phyloP scores from a whole-genome alignment of 2,888 invertebrate species.

The Euplagia quadripunctaria region DNA sequence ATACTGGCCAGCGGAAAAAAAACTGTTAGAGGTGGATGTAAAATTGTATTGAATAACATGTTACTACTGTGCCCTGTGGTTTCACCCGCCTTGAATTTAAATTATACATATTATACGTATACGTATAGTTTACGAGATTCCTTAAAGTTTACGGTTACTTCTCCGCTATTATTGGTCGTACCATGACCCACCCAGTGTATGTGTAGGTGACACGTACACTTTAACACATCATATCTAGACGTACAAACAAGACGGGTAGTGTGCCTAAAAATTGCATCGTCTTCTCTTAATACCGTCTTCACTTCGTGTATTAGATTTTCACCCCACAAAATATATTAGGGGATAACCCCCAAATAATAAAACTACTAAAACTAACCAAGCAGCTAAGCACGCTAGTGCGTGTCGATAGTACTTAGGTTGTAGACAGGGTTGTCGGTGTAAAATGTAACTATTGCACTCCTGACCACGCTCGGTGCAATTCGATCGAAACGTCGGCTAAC shows the following conservation, averaged over 20 bases:
- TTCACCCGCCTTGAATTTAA: background rate
- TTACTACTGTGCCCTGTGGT: background rate
- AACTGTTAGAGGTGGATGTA: background rate
- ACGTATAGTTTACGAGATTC: background rate
- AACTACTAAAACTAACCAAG: slow-evolving; percentile 33
- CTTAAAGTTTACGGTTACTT: background rate
- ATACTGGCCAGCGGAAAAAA: background rate
- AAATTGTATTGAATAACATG: background rate
- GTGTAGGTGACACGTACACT: background rate
- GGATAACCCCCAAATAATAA: slow-evolving; percentile 42
- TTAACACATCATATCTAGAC: background rate
- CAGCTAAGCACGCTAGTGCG: slow-evolving; percentile 45
- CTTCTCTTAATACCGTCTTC: slow-evolving; percentile 30
- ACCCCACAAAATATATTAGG: slow-evolving; percentile 45
- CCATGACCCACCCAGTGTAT: background rate
- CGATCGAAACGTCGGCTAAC: too few relatives aligned
- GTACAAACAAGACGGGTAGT: background rate
- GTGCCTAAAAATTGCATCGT: background rate
- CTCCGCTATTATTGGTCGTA: background rate
- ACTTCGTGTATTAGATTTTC: slow-evolving; percentile 40
- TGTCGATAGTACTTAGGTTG: slow-evolving; percentile 36
- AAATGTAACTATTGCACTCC: background rate
- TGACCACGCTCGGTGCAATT: too few relatives aligned
- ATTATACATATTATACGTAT: background rate
- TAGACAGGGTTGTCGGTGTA: slow-evolving; percentile 33